Evolutionary conservation across 2,113 vertebrate genomes (phyloP), one percentile per base, ranked within the genome.

Genomic region (Neolamprologus kungweensis): DNA sequence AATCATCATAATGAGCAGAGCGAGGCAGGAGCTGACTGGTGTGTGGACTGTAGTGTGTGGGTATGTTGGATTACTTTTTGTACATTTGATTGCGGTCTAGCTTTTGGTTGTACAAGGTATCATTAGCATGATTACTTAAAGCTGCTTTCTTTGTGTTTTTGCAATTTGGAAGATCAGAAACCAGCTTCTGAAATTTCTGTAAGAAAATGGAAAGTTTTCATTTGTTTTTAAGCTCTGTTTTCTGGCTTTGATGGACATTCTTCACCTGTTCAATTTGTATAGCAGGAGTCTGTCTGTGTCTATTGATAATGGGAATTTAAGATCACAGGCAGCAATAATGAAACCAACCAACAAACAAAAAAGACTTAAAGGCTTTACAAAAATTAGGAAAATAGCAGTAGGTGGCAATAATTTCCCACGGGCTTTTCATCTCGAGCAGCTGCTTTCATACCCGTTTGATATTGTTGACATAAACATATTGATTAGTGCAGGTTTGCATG

Each of bases 381-480:
- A 37, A 78, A 5, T 37, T 4, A 17, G 31, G 14, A 42, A 8
- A 28, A 68, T 45, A 7, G 19, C 50, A 19, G 40, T 73, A 26
- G 6, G 23, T 14, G 40, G 31, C 50, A 19, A 68, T 23, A 5
- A 83, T 86, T 79, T 33, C 57, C 37, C 16, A n/a, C 2, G 1
- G 37, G 47, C 50, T 33, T 84, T 45, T 80, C 13, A 26, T 57
- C 60, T 33, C 5, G n/a, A 85, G 84, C 89, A 78, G 80, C 75
- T 84, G 83, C 82, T 54, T 81, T 58, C 79, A 21, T 33, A 40
- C 54, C 23, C 11, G 80, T 84, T 58, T 82, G 65, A 91, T 85
- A 81, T 75, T 87, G 53, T 84, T 87, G 80, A 81, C 82, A 80
- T 80, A 79, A 65, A 89, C 71, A 83, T 84, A 87, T 85, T 47